Evolutionary conservation across 2,113 vertebrate genomes (phyloP), one percentile per base, ranked within the genome.

Genomic region (Tragulus kanchil): DNA sequence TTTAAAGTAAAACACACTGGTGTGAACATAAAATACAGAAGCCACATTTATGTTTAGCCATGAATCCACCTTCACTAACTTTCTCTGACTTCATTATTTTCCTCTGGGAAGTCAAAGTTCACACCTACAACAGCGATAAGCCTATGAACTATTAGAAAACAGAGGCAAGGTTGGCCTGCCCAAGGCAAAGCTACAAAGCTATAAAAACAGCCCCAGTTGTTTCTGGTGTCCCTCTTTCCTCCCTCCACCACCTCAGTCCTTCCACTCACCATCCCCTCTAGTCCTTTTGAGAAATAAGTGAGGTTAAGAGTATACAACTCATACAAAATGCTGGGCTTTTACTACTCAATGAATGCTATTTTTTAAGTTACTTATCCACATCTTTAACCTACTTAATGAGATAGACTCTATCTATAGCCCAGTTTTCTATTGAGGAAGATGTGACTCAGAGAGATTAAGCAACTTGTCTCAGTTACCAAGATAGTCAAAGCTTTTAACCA

Each of bases 1-100:
- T 61, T 81, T 97, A 67, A 71, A 71, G 59, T 75, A 75, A 54
- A 96, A 78, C 14, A 52, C 31, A 17, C 17, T 23, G 6, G 62
- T 61, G 17, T 54, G 31, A 67, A 82, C 62, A 93, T 56, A 87
- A 96, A 97, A 59, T 36, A 11, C 25, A 83, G 71, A 62, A 86
- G 31, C 28, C 62, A 89, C 50, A 26, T 67, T 89, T 69, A 31
- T 82, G 9, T 56, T 86, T 48, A 65, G 25, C 3, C 26, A 77
- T 9, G 15, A 64, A 78, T 59, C 28, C 23, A 61, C 11, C 69
- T 89, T 26, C 28, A 69, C 75, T 71, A 65, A 83, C 54, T 93
- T 94, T 82, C 75, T 73, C 48, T 77, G 62, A 16, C 19, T 93
- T 48, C 26, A 8, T 83, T 83, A 54, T 58, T 78, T 77, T 85